phyloP scores from a whole-genome alignment of 2,113 vertebrate species.

The Chlorodrepanis virens region DNA sequence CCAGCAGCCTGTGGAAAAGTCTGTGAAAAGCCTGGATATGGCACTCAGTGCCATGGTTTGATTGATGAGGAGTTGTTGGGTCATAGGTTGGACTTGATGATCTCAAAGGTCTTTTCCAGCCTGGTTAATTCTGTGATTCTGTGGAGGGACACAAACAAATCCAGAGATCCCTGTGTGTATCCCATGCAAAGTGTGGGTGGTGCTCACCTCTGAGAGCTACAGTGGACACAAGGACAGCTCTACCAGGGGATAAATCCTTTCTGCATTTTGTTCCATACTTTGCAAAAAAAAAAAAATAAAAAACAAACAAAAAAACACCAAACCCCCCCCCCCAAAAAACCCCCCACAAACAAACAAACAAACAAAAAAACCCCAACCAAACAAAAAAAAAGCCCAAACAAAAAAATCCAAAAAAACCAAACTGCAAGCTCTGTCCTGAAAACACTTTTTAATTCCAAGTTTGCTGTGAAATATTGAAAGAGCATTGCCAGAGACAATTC shows the following conservation, averaged over 20 bases:
- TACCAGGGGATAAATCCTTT: not conserved
- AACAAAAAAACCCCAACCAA: too few species aligned
- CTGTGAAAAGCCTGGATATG: not conserved
- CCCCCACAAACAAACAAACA: too few species aligned
- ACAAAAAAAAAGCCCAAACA: not conserved
- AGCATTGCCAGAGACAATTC: not conserved
- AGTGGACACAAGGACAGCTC: too few species aligned
- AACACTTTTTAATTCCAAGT: not conserved
- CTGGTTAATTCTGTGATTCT: not conserved
- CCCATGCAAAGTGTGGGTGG: not conserved
- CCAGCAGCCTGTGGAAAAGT: not conserved
- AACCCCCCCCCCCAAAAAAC: too few species aligned
- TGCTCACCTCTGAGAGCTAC: not conserved
- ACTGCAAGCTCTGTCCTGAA: not conserved
- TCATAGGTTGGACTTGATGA: too few species aligned
- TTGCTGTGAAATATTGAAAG: not conserved
- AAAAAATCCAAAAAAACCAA: not conserved
- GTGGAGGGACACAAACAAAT: not conserved
- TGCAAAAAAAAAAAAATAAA: not conserved
- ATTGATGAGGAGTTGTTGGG: not conserved
- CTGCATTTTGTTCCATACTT: not conserved
- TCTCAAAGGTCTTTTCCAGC: not conserved
- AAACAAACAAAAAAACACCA: not conserved
- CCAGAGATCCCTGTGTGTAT: not conserved
- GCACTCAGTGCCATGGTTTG: fast-evolving